phyloP scores from a whole-genome alignment of 2,888 invertebrate genomes.

The Alcis repandata region DNA sequence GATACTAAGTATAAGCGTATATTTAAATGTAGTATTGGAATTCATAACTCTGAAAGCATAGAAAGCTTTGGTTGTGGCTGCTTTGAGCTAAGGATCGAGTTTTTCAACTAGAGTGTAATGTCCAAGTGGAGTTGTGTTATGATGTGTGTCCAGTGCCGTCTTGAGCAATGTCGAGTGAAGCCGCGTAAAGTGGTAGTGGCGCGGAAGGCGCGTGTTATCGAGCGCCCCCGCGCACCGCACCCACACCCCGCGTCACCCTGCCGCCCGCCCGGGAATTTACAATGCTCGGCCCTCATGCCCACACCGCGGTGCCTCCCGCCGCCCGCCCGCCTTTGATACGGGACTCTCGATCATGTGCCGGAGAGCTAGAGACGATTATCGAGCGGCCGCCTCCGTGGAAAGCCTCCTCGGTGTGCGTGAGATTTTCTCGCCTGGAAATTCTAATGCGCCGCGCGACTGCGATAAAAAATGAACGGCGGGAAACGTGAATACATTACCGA shows the following conservation, averaged over 20 bases:
- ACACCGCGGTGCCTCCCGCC: conserved; percentile 44
- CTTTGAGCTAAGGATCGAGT: neutral
- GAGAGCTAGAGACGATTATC: conserved; percentile 31
- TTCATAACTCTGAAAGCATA: too few relatives aligned
- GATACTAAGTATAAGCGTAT: too few relatives aligned
- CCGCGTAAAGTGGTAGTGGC: conserved; percentile 48
- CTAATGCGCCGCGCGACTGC: conserved; percentile 85
- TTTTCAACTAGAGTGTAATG: neutral
- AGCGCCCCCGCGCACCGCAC: conserved; percentile 51
- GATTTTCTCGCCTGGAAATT: conserved; percentile 86
- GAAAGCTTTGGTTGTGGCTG: too few relatives aligned
- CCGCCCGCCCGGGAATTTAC: conserved; percentile 74
- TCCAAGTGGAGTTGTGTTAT: neutral
- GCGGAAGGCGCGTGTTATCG: conserved; percentile 66
- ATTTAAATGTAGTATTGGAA: too few relatives aligned
- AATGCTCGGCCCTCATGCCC: conserved; percentile 63
- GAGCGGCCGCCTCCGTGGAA: conserved; percentile 6
- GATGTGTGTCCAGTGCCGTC: neutral
- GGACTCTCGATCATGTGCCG: conserved; percentile 9
- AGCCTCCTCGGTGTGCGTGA: conserved; percentile 69
- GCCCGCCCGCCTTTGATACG: conserved; percentile 31
- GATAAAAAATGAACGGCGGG: conserved; percentile 85
- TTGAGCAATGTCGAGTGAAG: conserved; percentile 27
- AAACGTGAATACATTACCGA: conserved; percentile 84
- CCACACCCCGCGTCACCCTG: conserved; percentile 27